Conservation (phyloP, 2,888 invertebrate genomes). For the Habrosyne pyritoides region DNA sequence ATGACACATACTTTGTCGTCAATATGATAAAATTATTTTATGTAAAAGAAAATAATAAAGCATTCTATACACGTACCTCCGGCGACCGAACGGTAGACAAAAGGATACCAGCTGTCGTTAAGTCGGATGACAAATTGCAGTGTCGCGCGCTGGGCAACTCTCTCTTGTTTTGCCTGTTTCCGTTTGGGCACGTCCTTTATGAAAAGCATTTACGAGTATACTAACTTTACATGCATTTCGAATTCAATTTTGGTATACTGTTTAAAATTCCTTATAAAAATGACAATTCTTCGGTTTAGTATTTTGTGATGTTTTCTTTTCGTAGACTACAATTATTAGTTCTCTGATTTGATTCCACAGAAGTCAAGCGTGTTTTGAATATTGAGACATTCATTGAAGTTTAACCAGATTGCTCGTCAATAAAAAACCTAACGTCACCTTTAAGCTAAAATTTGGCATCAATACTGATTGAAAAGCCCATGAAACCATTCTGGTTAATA, state of each 20-base stretch:
- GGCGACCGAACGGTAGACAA: slow-evolving; percentile 44
- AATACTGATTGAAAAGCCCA: too few relatives aligned
- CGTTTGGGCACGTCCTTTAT: slow-evolving; percentile 8
- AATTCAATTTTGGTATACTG: not conserved
- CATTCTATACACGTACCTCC: slow-evolving; percentile 29
- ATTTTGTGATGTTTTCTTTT: too few relatives aligned
- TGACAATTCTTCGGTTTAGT: too few relatives aligned
- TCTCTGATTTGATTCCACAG: too few relatives aligned
- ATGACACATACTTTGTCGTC: not conserved
- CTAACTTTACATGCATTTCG: not conserved
- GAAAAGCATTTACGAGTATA: slow-evolving; percentile 9
- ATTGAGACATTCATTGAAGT: too few relatives aligned
- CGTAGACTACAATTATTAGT: too few relatives aligned
- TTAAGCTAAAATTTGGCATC: too few relatives aligned
- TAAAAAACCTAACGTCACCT: too few relatives aligned
- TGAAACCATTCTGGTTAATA: slow-evolving; percentile 8
- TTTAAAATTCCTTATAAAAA: too few relatives aligned
- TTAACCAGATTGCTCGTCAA: too few relatives aligned
- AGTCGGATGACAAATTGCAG: slow-evolving; percentile 61
- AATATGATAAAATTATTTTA: slow-evolving; percentile 10
- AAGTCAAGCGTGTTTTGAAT: too few relatives aligned
- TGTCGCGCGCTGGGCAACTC: slow-evolving; percentile 27
- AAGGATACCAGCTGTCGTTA: slow-evolving; percentile 60
- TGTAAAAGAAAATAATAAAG: slow-evolving; percentile 25
- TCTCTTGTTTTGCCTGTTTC: slow-evolving; percentile 10